Conservation (phyloP, 1,140 invertebrate species). For the Tetragonula clypearis region DNA sequence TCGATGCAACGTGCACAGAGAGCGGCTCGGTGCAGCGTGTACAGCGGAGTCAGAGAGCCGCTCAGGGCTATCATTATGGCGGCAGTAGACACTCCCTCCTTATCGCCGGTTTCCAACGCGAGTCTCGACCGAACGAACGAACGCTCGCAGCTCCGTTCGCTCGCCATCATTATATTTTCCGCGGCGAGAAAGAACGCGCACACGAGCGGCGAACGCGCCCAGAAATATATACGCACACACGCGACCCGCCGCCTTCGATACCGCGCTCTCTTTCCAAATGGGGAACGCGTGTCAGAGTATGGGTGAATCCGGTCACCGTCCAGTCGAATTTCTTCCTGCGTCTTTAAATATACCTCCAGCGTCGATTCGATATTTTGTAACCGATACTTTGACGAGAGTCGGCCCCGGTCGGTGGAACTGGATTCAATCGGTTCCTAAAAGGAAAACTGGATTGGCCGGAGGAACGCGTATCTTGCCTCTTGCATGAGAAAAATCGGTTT, state of each 20-base stretch:
- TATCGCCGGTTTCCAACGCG: slow-evolving; percentile 78
- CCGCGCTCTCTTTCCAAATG: slow-evolving; percentile 12
- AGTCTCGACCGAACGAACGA: slow-evolving; percentile 65
- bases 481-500: not conserved
- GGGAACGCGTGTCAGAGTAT: not conserved
- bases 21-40: slow-evolving; percentile 55
- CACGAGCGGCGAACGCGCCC: slow-evolving; percentile 32
- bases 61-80: slow-evolving; percentile 79
- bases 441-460: slow-evolving; percentile 30
- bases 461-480: no score
- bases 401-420: not conserved
- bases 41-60: slow-evolving; percentile 69
- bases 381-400: slow-evolving; percentile 23
- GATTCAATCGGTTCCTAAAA: not conserved
- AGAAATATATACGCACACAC: slow-evolving; percentile 31
- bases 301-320: slow-evolving; percentile 18
- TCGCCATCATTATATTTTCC: slow-evolving; percentile 80
- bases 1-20: slow-evolving; percentile 54
- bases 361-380: slow-evolving; percentile 31
- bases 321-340: slow-evolving; percentile 25
- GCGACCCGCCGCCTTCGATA: not conserved
- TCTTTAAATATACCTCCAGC: slow-evolving; percentile 22
- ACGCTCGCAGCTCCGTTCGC: slow-evolving; percentile 69
- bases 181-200: slow-evolving; percentile 65
- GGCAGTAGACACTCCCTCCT: slow-evolving; percentile 80